Percentiles rank a stretch among this genome's conserved stretches.
Evolutionary conservation across 2,888 invertebrate genomes (phyloP).

Genomic region (Chydorus sphaericus): DNA sequence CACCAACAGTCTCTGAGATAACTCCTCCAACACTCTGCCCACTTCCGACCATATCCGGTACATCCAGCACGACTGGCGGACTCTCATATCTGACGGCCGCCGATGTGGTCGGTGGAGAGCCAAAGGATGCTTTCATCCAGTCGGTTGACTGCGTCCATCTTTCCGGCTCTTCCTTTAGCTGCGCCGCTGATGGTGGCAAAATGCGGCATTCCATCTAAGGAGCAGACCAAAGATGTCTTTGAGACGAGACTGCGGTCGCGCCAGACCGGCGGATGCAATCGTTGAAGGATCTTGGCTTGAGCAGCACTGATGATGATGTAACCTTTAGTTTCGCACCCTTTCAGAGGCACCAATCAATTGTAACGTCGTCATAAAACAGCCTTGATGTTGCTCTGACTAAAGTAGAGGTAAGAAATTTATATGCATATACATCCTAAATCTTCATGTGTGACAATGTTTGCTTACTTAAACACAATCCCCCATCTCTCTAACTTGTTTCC

Average conservation of each 20-base stretch:
- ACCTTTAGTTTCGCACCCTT: constrained; percentile 91
- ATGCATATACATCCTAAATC: no score
- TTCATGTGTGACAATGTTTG: no score
- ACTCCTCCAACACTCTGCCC: constrained; percentile 96
- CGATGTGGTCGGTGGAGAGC: constrained; percentile 87
- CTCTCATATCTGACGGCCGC: constrained; percentile 48
- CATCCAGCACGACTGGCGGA: constrained; percentile 38
- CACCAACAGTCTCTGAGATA: constrained; percentile 64
- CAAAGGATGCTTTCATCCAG: constrained; percentile 82
- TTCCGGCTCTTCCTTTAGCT: no score
- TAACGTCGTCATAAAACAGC: no score
- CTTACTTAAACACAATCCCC: no score
- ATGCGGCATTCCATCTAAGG: constrained; percentile 95
- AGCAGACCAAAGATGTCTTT: constrained; percentile 91
- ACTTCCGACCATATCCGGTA: constrained; percentile 77
- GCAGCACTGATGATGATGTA: constrained; percentile 95
- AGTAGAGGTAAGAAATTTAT: no score
- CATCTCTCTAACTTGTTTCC: no score
- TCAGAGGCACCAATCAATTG: constrained; percentile 75
- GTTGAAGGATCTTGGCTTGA: constrained; percentile 83
- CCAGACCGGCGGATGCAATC: constrained; percentile 79
- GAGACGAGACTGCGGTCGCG: constrained; percentile 69
- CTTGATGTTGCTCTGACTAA: no score
- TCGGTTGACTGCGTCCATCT: constrained; percentile 51
- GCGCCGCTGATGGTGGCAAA: constrained; percentile 95